Conservation (phyloP, 2,797 vertebrate species). For the Peromyscus eremicus region DNA sequence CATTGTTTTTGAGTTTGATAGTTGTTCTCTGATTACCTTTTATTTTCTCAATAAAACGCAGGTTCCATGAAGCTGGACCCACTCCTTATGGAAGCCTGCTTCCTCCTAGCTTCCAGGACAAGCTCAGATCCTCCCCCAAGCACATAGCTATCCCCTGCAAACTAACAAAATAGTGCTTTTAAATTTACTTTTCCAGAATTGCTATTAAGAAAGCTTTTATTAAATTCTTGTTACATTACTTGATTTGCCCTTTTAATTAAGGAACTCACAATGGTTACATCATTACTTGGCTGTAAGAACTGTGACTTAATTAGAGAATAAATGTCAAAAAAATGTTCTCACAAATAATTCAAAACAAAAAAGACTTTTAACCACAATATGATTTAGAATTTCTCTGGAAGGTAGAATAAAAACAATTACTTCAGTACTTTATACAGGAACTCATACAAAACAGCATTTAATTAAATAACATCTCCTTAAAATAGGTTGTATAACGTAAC, state of each 20-base stretch:
- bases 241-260: slow-evolving; percentile 41
- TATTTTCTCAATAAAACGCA: not conserved
- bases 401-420: slow-evolving; percentile 32
- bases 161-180: slow-evolving; percentile 1
- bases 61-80: not conserved
- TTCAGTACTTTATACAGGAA: not conserved
- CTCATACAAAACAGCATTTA: slow-evolving; percentile 35
- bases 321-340: slow-evolving; percentile 60
- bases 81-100: not conserved
- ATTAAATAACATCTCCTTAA: slow-evolving; percentile 67
- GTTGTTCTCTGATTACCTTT: slow-evolving; percentile 35
- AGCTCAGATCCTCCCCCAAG: not conserved
- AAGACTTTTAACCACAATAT: slow-evolving; percentile 1
- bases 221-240: slow-evolving; percentile 42
- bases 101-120: not conserved
- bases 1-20: not conserved
- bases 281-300: slow-evolving; percentile 57
- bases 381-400: slow-evolving; percentile 63
- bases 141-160: not conserved
- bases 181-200: slow-evolving; percentile 59
- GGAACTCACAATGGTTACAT: slow-evolving; percentile 52
- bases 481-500: slow-evolving; percentile 51
- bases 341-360: slow-evolving; percentile 50
- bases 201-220: slow-evolving; percentile 62
- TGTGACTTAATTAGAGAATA: slow-evolving; percentile 66